A percentile compares a stretch with the other conserved stretches of the same genome.
Evolutionary conservation across 2,797 vertebrate species (phyloP).

Genomic region (Epinephelus coioides): DNA sequence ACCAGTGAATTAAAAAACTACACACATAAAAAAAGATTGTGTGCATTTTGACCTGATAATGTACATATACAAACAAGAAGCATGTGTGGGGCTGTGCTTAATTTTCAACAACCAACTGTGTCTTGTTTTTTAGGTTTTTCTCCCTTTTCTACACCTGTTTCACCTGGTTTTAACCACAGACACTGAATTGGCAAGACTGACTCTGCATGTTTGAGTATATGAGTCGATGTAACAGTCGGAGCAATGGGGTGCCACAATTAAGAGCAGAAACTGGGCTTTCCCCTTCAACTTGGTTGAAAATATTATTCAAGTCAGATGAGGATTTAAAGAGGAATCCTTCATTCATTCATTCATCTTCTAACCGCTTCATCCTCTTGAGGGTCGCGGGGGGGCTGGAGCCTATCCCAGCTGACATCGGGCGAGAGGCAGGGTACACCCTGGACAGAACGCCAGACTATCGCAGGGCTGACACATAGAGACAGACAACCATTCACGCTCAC

Average conservation of each 20-base stretch:
- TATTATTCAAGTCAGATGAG: constrained; percentile 2
- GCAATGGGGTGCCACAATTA: neutral
- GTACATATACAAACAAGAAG: constrained; percentile 23
- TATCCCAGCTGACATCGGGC: too few relatives aligned
- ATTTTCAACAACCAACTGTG: constrained; percentile 7
- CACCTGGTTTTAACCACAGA: neutral
- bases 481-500: too few relatives aligned
- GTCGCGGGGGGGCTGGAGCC: too few relatives aligned
- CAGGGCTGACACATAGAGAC: too few relatives aligned
- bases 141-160: neutral
- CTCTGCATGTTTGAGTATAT: neutral
- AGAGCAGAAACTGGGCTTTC: neutral
- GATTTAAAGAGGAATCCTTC: neutral
- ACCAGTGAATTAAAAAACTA: constrained; percentile 37
- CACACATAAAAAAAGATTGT: constrained; percentile 15
- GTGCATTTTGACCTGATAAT: constrained; percentile 20
- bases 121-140: neutral
- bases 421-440: too few relatives aligned
- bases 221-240: neutral
- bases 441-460: too few relatives aligned
- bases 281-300: neutral
- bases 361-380: too few relatives aligned
- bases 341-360: too few relatives aligned
- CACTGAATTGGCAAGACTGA: constrained; percentile 1
- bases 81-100: neutral